Base-by-base conservation (phyloP, 2,797 vertebrate genomes). In the Tamandua tetradactyla region DNA sequence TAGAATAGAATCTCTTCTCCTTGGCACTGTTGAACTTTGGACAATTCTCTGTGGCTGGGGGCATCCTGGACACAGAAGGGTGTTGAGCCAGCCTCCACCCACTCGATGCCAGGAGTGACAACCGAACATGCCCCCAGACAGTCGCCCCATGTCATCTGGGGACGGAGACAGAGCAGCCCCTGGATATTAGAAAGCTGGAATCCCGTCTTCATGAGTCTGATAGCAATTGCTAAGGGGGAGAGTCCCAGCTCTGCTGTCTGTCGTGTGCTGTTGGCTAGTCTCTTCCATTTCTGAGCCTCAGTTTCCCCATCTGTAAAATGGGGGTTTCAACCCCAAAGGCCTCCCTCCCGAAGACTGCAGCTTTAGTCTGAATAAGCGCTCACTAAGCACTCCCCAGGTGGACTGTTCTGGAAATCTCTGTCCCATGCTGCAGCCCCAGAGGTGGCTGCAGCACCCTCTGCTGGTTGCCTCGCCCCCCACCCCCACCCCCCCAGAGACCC, bases 361-460 rank as follows among this genome's bases (percentile, higher is more conserved):
- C 7, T 13, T 12, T 18, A 23, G 47, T 82, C 69, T 23, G 62
- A 80, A 57, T 12, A 27, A 69, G 57, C 0, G 0, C 27, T 66
- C 47, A 12, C 18, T 9, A 40, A 23, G 8, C 5, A 1, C 11
- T 42, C 15, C 35, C 22, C 42, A 32, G 42, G 2, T 3, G 83
- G 72, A 75, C 49, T 83, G 75, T 89, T 85, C 68, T 76, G 52
- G 80, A 93, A 71, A 71, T 47, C 72, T 82, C 42, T 8, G 22
- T 32, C 59, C 49, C 23, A 0, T 59, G 55, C 68, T 14, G 4
- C 66, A 40, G 59, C 49, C 44, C 42, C 23, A 27, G 7, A 12
- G 3, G 30, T 0, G 0, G 30, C 59, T 5, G 80, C 81, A 86
- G 61, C 40, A 40, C 69, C 47, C 89, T 72, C 59, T n/a, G n/a